A percentile compares a stretch with the other conserved stretches of the same genome.
Evolutionary conservation across 2,888 invertebrate genomes (phyloP).

Genomic region (Epinotia nisella): DNA sequence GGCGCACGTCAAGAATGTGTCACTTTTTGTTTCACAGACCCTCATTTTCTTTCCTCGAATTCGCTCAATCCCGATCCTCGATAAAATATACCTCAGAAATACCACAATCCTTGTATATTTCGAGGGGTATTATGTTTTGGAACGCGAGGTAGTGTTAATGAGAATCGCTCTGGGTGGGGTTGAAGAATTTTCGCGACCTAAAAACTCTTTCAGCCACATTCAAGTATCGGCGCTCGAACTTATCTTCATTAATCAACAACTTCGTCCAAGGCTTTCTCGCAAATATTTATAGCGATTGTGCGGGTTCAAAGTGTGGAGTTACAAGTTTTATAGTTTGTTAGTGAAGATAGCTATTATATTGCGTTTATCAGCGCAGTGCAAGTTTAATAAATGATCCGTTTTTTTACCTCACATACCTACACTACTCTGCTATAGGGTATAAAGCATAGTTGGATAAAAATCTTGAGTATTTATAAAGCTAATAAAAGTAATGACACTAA

Average conservation of each 20-base stretch:
- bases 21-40: slow-evolving; percentile 37
- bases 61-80: slow-evolving; percentile 30
- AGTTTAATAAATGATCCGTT: no score
- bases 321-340: slow-evolving; percentile 38
- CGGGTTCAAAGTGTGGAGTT: slow-evolving; percentile 2
- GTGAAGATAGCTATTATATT: slow-evolving; percentile 1
- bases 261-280: slow-evolving; percentile 55
- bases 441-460: not conserved
- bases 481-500: slow-evolving; percentile 2
- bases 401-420: no score
- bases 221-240: slow-evolving; percentile 71
- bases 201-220: slow-evolving; percentile 68
- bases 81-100: slow-evolving; percentile 17
- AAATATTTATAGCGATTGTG: slow-evolving; percentile 49
- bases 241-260: slow-evolving; percentile 73
- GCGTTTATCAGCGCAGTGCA: no score
- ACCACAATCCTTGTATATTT: slow-evolving; percentile 11
- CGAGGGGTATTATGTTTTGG: slow-evolving; percentile 50
- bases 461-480: not conserved
- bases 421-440: no score
- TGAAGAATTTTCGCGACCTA: slow-evolving; percentile 73
- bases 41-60: slow-evolving; percentile 34
- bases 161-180: slow-evolving; percentile 58
- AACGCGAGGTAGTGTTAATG: slow-evolving; percentile 65
- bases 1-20: slow-evolving; percentile 29